phyloP scores from a whole-genome alignment of 1,140 invertebrate genomes.

The Drosophila cardini region DNA sequence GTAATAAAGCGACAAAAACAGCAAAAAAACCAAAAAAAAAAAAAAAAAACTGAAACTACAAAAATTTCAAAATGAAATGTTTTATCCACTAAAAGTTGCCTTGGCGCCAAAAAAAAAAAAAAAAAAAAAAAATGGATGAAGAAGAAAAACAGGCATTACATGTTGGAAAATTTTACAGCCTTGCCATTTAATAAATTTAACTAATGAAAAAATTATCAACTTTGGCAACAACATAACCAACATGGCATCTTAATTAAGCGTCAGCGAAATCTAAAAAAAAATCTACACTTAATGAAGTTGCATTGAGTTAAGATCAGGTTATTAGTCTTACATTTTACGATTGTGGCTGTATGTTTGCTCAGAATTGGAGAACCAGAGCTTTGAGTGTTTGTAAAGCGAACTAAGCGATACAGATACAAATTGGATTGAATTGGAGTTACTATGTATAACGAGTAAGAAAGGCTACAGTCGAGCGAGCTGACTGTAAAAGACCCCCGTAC shows the following conservation, averaged over 20 bases:
- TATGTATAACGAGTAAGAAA: no score
- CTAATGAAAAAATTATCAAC: constrained; percentile 71
- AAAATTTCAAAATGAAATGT: constrained; percentile 40
- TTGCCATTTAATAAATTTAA: constrained; percentile 76
- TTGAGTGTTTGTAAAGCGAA: background rate
- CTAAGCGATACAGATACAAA: no score
- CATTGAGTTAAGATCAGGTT: constrained; percentile 19
- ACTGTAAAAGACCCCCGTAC: no score
- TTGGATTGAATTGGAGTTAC: no score
- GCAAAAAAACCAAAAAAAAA: constrained; percentile 27
- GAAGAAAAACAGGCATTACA: constrained; percentile 8
- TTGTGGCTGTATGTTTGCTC: background rate
- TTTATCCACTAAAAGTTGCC: constrained; percentile 26
- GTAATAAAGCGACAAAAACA: constrained; percentile 44
- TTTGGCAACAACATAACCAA: constrained; percentile 52
- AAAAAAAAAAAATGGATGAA: background rate
- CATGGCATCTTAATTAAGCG: constrained; percentile 69
- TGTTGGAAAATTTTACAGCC: constrained; percentile 33
- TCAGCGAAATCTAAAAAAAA: constrained; percentile 26
- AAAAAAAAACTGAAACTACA: constrained; percentile 14
- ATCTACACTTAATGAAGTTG: constrained; percentile 57
- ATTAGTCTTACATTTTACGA: constrained; percentile 7
- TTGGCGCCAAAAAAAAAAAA: constrained; percentile 29
- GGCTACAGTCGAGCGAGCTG: no score
- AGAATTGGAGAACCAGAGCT: background rate